These are phyloP conservation scores for Phylloscopus whistleri DNA, from an alignment of 2,113 vertebrate genomes.

Conservation along the genomic window DNA sequence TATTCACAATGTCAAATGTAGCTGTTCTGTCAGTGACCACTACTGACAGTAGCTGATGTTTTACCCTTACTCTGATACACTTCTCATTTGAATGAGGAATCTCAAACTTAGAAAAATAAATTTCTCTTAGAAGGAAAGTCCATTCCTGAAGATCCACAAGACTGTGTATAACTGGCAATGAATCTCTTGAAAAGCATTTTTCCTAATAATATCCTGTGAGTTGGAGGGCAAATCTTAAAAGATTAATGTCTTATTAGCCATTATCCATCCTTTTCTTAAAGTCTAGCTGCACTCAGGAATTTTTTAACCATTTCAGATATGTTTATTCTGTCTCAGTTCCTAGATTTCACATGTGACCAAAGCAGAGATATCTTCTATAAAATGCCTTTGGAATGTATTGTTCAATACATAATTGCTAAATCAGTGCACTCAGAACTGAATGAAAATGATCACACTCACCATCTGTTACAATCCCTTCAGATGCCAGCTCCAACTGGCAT, in stretches of 20 bases:
- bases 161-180: not conserved
- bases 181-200: not conserved
- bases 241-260: rapidly evolving
- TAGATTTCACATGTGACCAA: not conserved
- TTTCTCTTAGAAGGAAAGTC: not conserved
- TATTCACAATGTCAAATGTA: not conserved
- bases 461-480: not conserved
- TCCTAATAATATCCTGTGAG: not conserved
- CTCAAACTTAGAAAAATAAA: not conserved
- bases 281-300: not conserved
- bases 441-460: not conserved
- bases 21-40: not conserved
- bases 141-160: not conserved
- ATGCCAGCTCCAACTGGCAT: not conserved
- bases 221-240: not conserved
- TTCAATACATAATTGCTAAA: not conserved
- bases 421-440: not conserved
- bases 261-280: not conserved
- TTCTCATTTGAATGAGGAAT: not conserved
- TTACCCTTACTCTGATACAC: not conserved
- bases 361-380: not conserved
- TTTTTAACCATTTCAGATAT: not conserved
- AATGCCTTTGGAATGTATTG: not conserved
- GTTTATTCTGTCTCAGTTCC: not conserved
- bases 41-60: not conserved